Evolutionary conservation across 2,113 vertebrate species (phyloP), one percentile per base, ranked within the genome.

Genomic region (Centrocercus urophasianus): DNA sequence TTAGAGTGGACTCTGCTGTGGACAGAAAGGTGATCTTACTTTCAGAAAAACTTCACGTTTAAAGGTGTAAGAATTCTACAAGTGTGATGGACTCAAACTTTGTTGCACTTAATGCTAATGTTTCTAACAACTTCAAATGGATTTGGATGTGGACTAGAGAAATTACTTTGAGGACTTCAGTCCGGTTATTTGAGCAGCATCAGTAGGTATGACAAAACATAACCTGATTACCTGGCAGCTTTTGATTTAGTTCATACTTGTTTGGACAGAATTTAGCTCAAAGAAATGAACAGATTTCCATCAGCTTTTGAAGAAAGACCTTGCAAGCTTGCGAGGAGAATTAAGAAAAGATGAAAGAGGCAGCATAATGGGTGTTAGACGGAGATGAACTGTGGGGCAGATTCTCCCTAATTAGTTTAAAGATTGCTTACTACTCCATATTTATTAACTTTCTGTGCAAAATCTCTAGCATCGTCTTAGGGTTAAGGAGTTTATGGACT

Each of bases 301-400:
- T 9, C 3, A 4, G 61, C 89, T 76, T 93, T 76, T 95, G 74
- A 93, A 95, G 81, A n/a, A 42, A 76, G 83, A 93, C 83, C 90
- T 94, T 64, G 88, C 9, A 60, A 92, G 28, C 6, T 42, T 30
- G 52, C 28, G 11, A 95, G 43, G 60, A 63, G 59, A 69, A 76
- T 54, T 3, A 74, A 42, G 71, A 84, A 36, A 30, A 54, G 69
- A 95, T 87, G 74, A 89, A 94, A 93, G 81, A 54, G 54, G 42
- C 36, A n/a, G 17, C 0, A 0, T 48, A 38, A 45, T 25, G 43
- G 40, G 38, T 76, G 78, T 74, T 87, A 73, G 67, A 28, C 42
- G 70, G 61, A 72, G 54, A 32, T 50, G 74, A 93, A 89, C 93
- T 66, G 59, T 48, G n/a, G 91, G 71, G 54, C 86, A 66, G 28